phyloP scores from a whole-genome alignment of 1,140 invertebrate species.

The Trigoniulus corallinus region DNA sequence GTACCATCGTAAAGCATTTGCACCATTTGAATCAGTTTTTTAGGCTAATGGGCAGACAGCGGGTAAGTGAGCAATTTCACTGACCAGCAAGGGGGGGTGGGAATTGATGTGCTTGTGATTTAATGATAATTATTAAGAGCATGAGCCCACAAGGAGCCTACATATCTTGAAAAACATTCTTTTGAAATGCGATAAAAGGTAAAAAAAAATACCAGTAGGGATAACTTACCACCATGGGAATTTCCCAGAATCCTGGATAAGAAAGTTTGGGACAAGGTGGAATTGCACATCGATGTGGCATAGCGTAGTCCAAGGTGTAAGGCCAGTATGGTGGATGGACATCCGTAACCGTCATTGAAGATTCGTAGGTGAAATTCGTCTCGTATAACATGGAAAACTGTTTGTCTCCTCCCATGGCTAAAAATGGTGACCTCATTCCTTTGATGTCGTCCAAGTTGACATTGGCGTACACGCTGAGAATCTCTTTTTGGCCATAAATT shows the following conservation, averaged over 20 bases:
- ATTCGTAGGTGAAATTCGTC: slow-evolving; percentile 83
- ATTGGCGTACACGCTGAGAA: slow-evolving; percentile 46
- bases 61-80: too few relatives aligned
- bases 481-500: slow-evolving; percentile 76
- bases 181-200: too few relatives aligned
- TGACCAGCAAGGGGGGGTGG: too few relatives aligned
- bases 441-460: slow-evolving; percentile 19
- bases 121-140: too few relatives aligned
- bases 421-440: slow-evolving; percentile 26
- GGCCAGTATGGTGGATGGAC: slow-evolving; percentile 81
- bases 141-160: too few relatives aligned
- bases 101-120: too few relatives aligned
- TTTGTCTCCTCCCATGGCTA: slow-evolving; percentile 64
- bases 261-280: slow-evolving; percentile 15
- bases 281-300: slow-evolving; percentile 15
- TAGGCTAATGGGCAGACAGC: too few relatives aligned
- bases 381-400: slow-evolving; percentile 93
- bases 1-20: too few relatives aligned
- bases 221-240: slow-evolving; percentile 13
- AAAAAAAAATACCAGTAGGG: too few relatives aligned
- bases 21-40: too few relatives aligned
- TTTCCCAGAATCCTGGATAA: slow-evolving; percentile 15
- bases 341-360: slow-evolving; percentile 80
- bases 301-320: slow-evolving; percentile 74
- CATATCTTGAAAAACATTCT: too few relatives aligned